phyloP scores from a whole-genome alignment of 2,888 invertebrate genomes.

The Artemia sinica region DNA sequence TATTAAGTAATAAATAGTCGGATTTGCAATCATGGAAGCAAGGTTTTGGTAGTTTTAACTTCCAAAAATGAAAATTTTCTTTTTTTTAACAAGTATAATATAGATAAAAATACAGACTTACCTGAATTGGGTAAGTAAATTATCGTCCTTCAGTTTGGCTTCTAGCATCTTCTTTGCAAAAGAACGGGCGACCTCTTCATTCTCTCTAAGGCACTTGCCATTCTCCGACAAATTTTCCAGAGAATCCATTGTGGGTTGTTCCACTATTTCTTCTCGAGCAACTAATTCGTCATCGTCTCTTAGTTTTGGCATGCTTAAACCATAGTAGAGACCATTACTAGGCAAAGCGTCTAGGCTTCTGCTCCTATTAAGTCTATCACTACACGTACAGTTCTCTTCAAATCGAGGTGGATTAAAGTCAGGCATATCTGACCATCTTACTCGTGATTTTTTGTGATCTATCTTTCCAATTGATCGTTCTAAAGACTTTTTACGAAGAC shows the following conservation, averaged over 20 bases:
- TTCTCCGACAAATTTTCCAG: neutral
- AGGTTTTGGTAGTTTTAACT: no score
- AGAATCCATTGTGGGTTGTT: conserved; percentile 9
- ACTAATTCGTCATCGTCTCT: neutral
- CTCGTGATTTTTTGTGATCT: neutral
- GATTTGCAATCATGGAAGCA: no score
- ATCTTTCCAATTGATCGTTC: neutral
- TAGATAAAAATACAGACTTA: neutral
- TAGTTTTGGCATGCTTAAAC: neutral
- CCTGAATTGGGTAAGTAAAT: neutral
- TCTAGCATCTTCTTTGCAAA: neutral
- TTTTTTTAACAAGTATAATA: no score
- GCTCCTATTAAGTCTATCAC: neutral
- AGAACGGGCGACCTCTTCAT: conserved; percentile 5
- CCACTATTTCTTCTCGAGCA: neutral
- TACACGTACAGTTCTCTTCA: conserved; percentile 4
- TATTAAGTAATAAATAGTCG: no score
- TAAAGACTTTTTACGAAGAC: conserved; percentile 2
- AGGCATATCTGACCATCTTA: conserved; percentile 11
- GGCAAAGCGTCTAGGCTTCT: conserved; percentile 6
- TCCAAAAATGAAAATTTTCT: no score
- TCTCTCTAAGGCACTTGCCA: neutral
- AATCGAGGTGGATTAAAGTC: neutral
- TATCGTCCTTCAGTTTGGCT: neutral
- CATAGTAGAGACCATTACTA: conserved; percentile 4